Evolutionary conservation across 2,113 vertebrate genomes (phyloP), one percentile per base, ranked within the genome.

Genomic region (Petrocephalus zakoni): DNA sequence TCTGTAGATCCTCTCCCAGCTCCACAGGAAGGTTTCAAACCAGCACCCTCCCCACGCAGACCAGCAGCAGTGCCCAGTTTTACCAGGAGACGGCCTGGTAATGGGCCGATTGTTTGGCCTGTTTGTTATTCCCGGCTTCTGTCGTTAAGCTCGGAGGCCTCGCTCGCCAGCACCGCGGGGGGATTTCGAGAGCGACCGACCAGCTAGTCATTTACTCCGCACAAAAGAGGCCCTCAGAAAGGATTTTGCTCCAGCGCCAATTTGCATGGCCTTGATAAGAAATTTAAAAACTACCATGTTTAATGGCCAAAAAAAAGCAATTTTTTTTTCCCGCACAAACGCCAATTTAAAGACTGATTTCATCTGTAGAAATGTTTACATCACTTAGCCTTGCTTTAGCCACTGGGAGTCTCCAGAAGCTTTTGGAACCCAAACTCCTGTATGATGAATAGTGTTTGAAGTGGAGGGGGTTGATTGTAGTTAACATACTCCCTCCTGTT

Each of bases 211-310:
- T 84, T 88, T 49, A 17, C 11, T 53, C 61, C 37, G 19, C 8
- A 34, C 22, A 88, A 88, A 84, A 83, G 34, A 58, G 78, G 42
- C 47, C 78, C 78, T 61, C 75, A 68, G 53, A 84, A 88, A 47
- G 42, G 75, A 78, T 61, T 84, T 84, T 2, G 56, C 55, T 83
- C 9, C 42, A 19, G 15, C 25, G 37, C 29, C 56, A 84, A 84
- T 88, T 88, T 88, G 88, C 78, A 84, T 88, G 88, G 88, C 72
- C 51, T 25, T 25, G 17, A 53, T 52, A 29, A 19, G 58, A 87
- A 64, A 49, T 46, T 4, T 78, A 17, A 58, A 83, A 25, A 52
- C 58, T 22, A 9, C 34, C 87, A 29, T 19, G 9, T 84, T 88
- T 55, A 61, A 82, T 88, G 58, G 47, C 53, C 42, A n/a, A 56